Evolutionary conservation across 2,797 vertebrate genomes (phyloP), one percentile per base, ranked within the genome.

Genomic region (Pseudocheirus occidentalis): DNA sequence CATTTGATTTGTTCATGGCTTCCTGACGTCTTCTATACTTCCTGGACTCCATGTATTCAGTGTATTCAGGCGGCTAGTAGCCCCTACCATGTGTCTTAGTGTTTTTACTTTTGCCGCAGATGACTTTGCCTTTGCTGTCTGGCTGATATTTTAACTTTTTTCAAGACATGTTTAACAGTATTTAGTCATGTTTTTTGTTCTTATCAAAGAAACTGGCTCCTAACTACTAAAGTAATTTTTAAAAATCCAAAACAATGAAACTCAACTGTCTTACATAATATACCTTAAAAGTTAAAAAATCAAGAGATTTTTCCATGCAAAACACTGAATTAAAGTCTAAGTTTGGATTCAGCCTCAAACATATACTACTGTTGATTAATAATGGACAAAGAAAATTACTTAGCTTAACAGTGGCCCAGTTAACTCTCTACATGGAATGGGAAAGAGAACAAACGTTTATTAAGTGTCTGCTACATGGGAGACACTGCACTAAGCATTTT

Each of bases 131-230:
- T 40, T 5, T 57, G 7, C 11, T 40, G 31, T 94, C 21, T 53
- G 53, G 92, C 54, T 96, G 16, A 87, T 87, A 62, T 90, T 95
- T 94, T 55, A 28, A 28, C 27, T 10, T 53, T 40, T n/a, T 55
- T 3, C 34, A 96, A 87, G 29, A 55, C 90, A 91, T n/a, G 1
- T 28, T 90, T 1, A 29, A 34, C 13, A 90, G n/a, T 66, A 12
- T 14, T 57, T 0, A 53, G 73, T 57, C 93, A 90, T 6, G 2
- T 62, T 34, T 34, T 90, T 90, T 54, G 46, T 54, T 92, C 66
- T 13, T 0, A 24, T 6, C 9, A n/a, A n/a, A 90, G n/a, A 96
- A 27, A 5, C 59, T 58, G 54, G 7, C 40, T 95, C 31, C 34
- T 46, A 0, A 89, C 12, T 54, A 7, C 46, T 7, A 34, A 91